phyloP scores from a whole-genome alignment of 2,888 invertebrate genomes.

The Limnephilus auricula region DNA sequence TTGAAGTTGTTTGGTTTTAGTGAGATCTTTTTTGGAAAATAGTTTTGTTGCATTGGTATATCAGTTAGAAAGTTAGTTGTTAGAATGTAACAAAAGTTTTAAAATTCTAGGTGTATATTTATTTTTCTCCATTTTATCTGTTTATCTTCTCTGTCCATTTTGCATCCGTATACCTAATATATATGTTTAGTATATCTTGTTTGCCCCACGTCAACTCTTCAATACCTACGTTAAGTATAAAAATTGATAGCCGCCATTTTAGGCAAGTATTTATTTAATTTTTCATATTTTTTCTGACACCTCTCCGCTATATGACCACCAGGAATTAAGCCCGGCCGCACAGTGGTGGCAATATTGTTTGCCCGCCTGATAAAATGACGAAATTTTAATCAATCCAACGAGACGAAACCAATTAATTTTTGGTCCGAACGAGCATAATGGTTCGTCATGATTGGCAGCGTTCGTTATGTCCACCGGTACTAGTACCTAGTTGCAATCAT shows the following conservation, averaged over 20 bases:
- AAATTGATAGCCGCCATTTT: neutral
- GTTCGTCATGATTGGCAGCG: constrained; percentile 29
- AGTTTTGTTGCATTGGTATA: too few species aligned
- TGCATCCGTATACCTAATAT: too few species aligned
- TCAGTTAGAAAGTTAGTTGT: too few species aligned
- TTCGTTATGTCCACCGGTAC: neutral
- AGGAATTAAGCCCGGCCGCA: neutral
- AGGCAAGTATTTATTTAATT: neutral
- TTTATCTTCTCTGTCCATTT: too few species aligned
- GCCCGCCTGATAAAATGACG: constrained; percentile 5
- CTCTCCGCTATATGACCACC: neutral
- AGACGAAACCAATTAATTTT: constrained; percentile 23
- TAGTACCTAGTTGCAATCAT: neutral
- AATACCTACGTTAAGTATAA: too few species aligned
- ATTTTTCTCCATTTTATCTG: too few species aligned
- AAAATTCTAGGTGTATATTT: too few species aligned
- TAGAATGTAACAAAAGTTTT: too few species aligned
- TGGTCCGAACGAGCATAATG: constrained; percentile 11
- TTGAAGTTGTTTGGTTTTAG: too few species aligned
- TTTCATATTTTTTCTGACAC: neutral
- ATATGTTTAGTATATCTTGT: too few species aligned
- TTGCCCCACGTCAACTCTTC: too few species aligned
- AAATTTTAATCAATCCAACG: constrained; percentile 32
- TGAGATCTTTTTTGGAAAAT: too few species aligned
- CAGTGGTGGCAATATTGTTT: constrained; percentile 21